phyloP scores from a whole-genome alignment of 2,797 vertebrate genomes.

The Aeoliscus strigatus region DNA sequence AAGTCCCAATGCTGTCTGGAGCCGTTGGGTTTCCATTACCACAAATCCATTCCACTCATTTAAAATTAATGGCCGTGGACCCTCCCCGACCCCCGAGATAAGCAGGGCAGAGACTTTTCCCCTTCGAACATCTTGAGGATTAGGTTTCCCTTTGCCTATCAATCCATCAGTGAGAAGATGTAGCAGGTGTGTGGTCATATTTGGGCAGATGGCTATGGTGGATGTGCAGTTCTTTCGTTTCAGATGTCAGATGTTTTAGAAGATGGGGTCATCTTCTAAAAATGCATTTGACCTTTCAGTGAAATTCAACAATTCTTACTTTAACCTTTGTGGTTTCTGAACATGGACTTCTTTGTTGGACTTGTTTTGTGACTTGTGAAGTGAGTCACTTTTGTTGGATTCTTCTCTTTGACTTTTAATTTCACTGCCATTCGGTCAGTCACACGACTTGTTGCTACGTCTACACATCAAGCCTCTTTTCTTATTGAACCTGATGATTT shows the following conservation, averaged over 20 bases:
- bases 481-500: too few relatives aligned
- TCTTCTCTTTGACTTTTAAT: too few relatives aligned
- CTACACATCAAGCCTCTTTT: too few relatives aligned
- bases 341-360: too few relatives aligned
- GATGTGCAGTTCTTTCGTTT: neutral
- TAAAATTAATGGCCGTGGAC: slow-evolving; percentile 73
- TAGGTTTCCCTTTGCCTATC: slow-evolving; percentile 26
- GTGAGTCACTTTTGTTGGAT: too few relatives aligned
- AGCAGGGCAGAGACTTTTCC: slow-evolving; percentile 30
- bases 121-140: slow-evolving; percentile 39
- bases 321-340: too few relatives aligned
- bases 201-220: slow-evolving; percentile 1
- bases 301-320: too few relatives aligned
- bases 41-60: slow-evolving; percentile 72
- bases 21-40: slow-evolving; percentile 72
- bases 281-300: too few relatives aligned
- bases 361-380: too few relatives aligned
- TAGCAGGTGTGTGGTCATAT: slow-evolving; percentile 6
- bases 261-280: too few relatives aligned
- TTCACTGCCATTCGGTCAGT: too few relatives aligned
- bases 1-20: slow-evolving; percentile 58
- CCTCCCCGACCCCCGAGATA: slow-evolving; percentile 48
- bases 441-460: too few relatives aligned
- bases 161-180: slow-evolving; percentile 14
- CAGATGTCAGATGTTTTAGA: neutral